Percentiles rank a stretch among this genome's conserved stretches.
Conservation (phyloP, 2,797 vertebrate species). For the Rhadinocentrus ornatus region DNA sequence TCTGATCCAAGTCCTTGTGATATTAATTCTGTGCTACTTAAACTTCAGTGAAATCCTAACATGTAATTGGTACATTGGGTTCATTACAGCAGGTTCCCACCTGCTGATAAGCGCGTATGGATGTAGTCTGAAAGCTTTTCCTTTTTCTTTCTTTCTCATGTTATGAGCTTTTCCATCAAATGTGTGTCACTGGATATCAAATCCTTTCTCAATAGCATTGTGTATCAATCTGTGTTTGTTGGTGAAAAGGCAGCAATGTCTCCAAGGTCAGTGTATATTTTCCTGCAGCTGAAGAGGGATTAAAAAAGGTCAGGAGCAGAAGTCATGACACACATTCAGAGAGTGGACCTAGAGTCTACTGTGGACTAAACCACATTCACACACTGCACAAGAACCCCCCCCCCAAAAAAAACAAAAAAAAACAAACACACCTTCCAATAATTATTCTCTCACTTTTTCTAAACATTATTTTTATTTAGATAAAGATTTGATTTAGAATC, state of each 20-base stretch:
- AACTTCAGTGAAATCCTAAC: constrained; percentile 3
- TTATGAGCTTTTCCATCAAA: too few species aligned
- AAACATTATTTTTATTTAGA: background rate
- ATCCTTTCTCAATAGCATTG: background rate
- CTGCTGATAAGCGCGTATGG: constrained; percentile 43
- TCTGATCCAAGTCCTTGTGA: background rate
- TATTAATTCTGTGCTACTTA: background rate
- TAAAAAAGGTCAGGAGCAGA: constrained; percentile 32
- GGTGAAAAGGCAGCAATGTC: background rate
- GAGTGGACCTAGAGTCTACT: background rate
- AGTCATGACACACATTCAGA: constrained; percentile 21
- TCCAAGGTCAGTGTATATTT: constrained; percentile 39
- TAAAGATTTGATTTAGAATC: background rate
- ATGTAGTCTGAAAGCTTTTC: constrained; percentile 34
- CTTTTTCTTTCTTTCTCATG: too few species aligned
- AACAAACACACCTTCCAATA: background rate
- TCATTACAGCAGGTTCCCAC: constrained; percentile 38
- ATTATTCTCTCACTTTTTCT: background rate
- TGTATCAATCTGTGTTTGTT: background rate
- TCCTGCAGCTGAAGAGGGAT: constrained; percentile 46
- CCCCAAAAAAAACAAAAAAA: too few species aligned
- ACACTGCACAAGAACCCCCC: too few species aligned
- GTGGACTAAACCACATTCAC: too few species aligned
- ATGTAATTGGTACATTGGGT: constrained; percentile 33
- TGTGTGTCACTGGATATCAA: too few species aligned